Conservation (phyloP, 2,797 vertebrate species). For the Hyperoplus lanceolatus region DNA sequence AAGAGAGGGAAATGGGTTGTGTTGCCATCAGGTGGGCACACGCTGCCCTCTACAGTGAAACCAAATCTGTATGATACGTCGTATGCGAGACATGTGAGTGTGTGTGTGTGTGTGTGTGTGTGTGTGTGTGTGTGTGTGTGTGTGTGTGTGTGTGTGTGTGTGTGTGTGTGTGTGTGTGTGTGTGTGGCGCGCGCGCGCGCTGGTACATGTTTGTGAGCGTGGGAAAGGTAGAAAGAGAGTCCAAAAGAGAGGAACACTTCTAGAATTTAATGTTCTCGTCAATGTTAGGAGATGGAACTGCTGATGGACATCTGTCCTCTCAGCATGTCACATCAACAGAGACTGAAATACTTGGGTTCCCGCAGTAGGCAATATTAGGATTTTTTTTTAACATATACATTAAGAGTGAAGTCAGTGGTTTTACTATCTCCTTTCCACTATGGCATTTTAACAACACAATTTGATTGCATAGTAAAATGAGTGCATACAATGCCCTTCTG, state of each 20-base stretch:
- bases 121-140: neutral
- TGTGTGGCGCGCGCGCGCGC: neutral
- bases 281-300: neutral
- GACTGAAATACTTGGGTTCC: neutral
- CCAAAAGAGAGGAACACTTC: neutral
- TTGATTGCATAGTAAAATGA: neutral
- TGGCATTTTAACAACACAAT: neutral
- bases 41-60: neutral
- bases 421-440: neutral
- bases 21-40: constrained; percentile 25
- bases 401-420: neutral
- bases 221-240: neutral
- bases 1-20: neutral
- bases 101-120: constrained; percentile 9
- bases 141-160: neutral
- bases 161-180: constrained; percentile 12
- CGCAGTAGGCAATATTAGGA: too few species aligned
- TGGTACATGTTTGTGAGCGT: neutral
- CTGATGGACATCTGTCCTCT: constrained; percentile 1
- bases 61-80: neutral
- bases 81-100: neutral
- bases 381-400: too few species aligned
- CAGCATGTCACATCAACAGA: constrained; percentile 1
- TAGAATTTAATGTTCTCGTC: constrained; percentile 22
- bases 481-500: too few species aligned